Percentiles rank a stretch among this genome's conserved stretches.
Evolutionary conservation across 1,140 invertebrate species (phyloP).

Genomic region (Pantala flavescens): DNA sequence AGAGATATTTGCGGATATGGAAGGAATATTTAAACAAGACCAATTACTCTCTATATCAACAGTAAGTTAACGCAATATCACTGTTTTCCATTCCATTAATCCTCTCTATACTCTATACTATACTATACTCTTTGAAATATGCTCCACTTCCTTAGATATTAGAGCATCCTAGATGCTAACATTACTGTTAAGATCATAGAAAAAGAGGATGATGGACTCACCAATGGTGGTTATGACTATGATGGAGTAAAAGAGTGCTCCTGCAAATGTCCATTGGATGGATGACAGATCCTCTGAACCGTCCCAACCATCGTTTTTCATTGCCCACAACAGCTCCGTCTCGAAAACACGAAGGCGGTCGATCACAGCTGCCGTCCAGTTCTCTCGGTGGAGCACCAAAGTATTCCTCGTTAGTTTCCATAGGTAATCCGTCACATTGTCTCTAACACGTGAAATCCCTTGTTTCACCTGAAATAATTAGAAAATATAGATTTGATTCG

Average conservation of each 20-base stretch:
- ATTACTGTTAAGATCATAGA: too few relatives aligned
- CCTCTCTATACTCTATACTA: too few relatives aligned
- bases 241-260: slow-evolving; percentile 90
- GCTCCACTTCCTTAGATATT: too few relatives aligned
- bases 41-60: too few relatives aligned
- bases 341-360: slow-evolving; percentile 64
- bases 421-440: slow-evolving; percentile 63
- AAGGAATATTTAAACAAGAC: too few relatives aligned
- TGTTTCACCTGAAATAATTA: slow-evolving; percentile 54
- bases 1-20: too few relatives aligned
- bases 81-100: too few relatives aligned
- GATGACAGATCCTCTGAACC: slow-evolving; percentile 65
- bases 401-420: slow-evolving; percentile 63
- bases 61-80: too few relatives aligned
- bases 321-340: slow-evolving; percentile 63
- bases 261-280: slow-evolving; percentile 81
- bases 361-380: slow-evolving; percentile 56
- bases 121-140: too few relatives aligned
- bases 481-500: too few relatives aligned
- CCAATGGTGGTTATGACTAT: slow-evolving; percentile 96
- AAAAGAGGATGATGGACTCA: slow-evolving; percentile 36
- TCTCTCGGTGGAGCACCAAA: slow-evolving; percentile 52
- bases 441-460: slow-evolving; percentile 59
- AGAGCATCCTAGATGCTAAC: too few relatives aligned
- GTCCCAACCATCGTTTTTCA: slow-evolving; percentile 86